These are phyloP conservation scores for Menidia menidia DNA, from an alignment of 2,797 vertebrate species.

Conservation along the genomic window DNA sequence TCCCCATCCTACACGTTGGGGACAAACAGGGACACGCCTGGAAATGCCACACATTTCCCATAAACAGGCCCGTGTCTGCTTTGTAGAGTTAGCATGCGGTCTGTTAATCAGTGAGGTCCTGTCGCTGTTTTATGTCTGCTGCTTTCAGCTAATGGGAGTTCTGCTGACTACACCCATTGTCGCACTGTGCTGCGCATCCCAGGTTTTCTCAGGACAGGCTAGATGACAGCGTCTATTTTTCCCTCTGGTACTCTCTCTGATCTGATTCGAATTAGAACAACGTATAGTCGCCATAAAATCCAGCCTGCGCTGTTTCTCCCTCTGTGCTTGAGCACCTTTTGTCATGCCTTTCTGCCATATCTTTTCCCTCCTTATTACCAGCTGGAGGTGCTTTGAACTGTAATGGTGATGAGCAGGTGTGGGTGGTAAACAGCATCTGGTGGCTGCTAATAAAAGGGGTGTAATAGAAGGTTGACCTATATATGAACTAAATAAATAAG, in stretches of 20 bases:
- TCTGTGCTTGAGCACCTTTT: conserved; percentile 22
- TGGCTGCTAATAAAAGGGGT: conserved; percentile 55
- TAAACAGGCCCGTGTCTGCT: conserved; percentile 33
- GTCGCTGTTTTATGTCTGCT: conserved; percentile 43
- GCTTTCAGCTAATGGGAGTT: conserved; percentile 26
- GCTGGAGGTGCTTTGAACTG: conserved; percentile 43
- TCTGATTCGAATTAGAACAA: conserved; percentile 2
- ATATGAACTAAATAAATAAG: not conserved
- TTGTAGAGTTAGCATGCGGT: conserved; percentile 33
- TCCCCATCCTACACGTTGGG: conserved; percentile 17
- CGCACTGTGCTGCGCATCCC: conserved; percentile 23
- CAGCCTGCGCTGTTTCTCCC: not conserved
- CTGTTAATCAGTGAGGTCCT: conserved; percentile 35
- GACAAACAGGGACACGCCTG: conserved; percentile 46
- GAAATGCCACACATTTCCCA: conserved; percentile 35
- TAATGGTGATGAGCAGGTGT: conserved; percentile 62
- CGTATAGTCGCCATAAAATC: not conserved
- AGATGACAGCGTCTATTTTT: conserved; percentile 10
- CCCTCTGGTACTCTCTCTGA: not conserved
- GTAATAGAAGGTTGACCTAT: conserved; percentile 35
- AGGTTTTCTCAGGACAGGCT: not conserved
- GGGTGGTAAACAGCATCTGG: conserved; percentile 54
- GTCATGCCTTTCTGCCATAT: not conserved
- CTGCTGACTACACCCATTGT: conserved; percentile 52
- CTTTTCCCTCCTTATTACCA: conserved; percentile 20